Evolutionary conservation across 2,113 vertebrate species (phyloP), one percentile per base, ranked within the genome.

Genomic region (Pithys albifrons): DNA sequence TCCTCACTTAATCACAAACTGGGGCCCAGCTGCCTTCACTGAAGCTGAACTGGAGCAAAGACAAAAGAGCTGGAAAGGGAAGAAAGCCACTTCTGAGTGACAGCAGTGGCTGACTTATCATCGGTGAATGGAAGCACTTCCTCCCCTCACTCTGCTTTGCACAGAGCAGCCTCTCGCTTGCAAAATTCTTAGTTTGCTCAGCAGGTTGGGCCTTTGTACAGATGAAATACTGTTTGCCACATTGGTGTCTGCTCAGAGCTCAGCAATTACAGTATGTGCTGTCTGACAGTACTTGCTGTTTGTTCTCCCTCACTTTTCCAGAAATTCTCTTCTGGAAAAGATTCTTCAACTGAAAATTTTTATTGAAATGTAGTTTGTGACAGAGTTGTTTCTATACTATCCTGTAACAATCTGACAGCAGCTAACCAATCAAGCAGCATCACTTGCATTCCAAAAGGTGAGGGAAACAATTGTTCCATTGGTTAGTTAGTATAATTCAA

Each of bases 21-120:
- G 99, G 99, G 99, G 99, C 19, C 98, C 99, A 0, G 99, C 99
- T 0, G 98, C 99, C 4, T 99, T 99, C 94, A 99, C 99, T 45
- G 98, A 99, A 25, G 97, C 97, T 12, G 99, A 99, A 88, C 98
- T 99, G 8, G 98, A 97, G 77, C 97, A 99, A 88, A 98, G 99
- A 87, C 95, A 99, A 95, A 99, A 98, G 96, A 98, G 94, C 89
- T 99, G 99, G 99, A 99, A 99, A 94, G 98, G 98, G 51, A 98
- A 96, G 84, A 99, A 99, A 97, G 96, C 89, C 62, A 93, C 97
- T 29, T 93, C 98, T 0, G 98, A 98, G 89, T 98, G 97, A 91
- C 0, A 3, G 41, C 4, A 0, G 83, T 27, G 58, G 67, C 64
- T 76, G 61, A 80, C 1, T 1, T 4, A 9, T 10, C 2, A 2